Percentiles rank a stretch among this genome's conserved stretches.
phyloP scores from a whole-genome alignment of 2,113 vertebrate species.

The rabbit (Oryctolagus cuniculus) region DNA sequence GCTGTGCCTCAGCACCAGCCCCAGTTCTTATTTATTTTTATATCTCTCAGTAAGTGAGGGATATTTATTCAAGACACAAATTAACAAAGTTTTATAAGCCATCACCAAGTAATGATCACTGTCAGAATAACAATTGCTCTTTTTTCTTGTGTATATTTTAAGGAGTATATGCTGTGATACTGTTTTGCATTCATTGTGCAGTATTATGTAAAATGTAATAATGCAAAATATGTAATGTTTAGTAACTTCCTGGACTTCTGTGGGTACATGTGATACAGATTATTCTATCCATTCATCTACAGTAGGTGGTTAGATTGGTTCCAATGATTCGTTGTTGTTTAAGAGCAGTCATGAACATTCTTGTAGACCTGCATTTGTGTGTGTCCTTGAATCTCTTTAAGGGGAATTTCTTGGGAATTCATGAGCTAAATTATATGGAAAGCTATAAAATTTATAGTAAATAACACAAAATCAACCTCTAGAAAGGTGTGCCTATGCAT shows the following conservation, averaged over 20 bases:
- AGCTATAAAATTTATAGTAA: not conserved
- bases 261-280: not conserved
- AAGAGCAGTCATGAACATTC: not conserved
- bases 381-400: not conserved
- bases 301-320: not conserved
- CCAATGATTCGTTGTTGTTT: not conserved
- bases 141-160: not conserved
- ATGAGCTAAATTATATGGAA: not conserved
- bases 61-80: not conserved
- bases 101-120: not conserved
- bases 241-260: not conserved
- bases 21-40: not conserved
- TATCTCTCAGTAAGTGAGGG: not conserved
- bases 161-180: not conserved
- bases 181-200: not conserved
- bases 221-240: not conserved
- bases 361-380: not conserved
- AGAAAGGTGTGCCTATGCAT: not conserved
- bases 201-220: not conserved
- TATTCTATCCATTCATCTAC: not conserved
- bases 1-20: too few relatives aligned
- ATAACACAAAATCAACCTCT: not conserved
- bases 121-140: not conserved
- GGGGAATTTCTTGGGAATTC: not conserved
- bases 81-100: not conserved